Evolutionary conservation across 2,113 vertebrate genomes (phyloP).

Genomic region (Picathartes gymnocephalus): DNA sequence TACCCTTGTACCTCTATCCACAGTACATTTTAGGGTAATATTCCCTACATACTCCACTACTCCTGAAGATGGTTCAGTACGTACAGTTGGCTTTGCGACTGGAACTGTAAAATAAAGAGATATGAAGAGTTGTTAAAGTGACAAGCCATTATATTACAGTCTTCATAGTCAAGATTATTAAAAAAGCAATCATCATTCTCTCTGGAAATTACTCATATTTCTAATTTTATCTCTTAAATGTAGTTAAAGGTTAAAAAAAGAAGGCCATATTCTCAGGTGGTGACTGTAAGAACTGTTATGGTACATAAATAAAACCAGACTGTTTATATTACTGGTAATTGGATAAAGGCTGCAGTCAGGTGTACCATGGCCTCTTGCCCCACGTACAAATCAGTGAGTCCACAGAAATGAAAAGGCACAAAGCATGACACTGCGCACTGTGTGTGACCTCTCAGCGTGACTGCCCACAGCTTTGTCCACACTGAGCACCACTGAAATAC

Average conservation of each 20-base stretch:
- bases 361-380: background rate
- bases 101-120: conserved; percentile 68
- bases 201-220: background rate
- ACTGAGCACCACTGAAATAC: background rate
- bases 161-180: background rate
- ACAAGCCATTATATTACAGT: background rate
- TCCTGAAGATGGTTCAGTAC: conserved; percentile 68
- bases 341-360: background rate
- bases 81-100: conserved; percentile 68
- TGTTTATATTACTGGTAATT: background rate
- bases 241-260: background rate
- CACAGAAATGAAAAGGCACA: background rate
- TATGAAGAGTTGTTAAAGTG: background rate
- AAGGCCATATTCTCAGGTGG: background rate
- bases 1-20: conserved; percentile 70
- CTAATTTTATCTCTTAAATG: background rate
- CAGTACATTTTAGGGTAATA: conserved; percentile 72
- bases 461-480: background rate
- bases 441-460: background rate
- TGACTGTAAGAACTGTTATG: background rate
- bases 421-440: background rate
- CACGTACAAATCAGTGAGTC: background rate
- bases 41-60: conserved; percentile 76
- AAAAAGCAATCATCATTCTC: background rate
- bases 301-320: background rate